A percentile compares a stretch with the other conserved stretches of the same genome.
Conservation (phyloP, 2,888 invertebrate species). For the Acrobasis suavella region DNA sequence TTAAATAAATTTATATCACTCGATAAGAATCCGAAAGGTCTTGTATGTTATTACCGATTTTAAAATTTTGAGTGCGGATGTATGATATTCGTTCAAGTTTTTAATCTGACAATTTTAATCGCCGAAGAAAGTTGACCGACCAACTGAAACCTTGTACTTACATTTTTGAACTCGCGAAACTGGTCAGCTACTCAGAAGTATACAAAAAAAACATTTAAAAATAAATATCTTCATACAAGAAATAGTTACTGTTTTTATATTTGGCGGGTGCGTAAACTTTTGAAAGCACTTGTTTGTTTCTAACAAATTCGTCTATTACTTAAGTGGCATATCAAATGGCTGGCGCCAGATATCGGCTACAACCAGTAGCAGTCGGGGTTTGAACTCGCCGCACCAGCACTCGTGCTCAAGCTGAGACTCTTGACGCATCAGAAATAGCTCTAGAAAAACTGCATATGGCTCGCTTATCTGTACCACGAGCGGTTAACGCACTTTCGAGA, state of each 20-base stretch:
- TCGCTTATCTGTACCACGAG: constrained; percentile 50
- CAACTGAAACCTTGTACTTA: no score
- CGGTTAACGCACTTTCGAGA: constrained; percentile 36
- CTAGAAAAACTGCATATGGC: constrained; percentile 69
- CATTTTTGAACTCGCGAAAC: no score
- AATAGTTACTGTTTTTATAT: neutral
- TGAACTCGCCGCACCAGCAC: constrained; percentile 51
- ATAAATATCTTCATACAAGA: neutral
- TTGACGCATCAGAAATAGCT: constrained; percentile 59
- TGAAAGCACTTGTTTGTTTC: constrained; percentile 27
- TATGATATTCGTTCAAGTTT: no score
- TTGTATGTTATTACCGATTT: no score
- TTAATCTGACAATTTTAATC: no score
- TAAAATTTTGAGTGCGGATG: no score
- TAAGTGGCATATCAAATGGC: constrained; percentile 44
- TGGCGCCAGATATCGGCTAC: constrained; percentile 56
- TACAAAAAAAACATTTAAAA: no score
- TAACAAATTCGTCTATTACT: constrained; percentile 25
- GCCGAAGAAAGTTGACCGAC: no score
- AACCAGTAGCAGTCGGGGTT: constrained; percentile 50
- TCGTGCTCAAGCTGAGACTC: constrained; percentile 38
- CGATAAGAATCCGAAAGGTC: no score
- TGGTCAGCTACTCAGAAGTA: no score
- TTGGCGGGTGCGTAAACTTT: neutral
- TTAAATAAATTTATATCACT: no score